Base-by-base conservation (phyloP, 2,888 invertebrate genomes). In the Timandra comae region DNA sequence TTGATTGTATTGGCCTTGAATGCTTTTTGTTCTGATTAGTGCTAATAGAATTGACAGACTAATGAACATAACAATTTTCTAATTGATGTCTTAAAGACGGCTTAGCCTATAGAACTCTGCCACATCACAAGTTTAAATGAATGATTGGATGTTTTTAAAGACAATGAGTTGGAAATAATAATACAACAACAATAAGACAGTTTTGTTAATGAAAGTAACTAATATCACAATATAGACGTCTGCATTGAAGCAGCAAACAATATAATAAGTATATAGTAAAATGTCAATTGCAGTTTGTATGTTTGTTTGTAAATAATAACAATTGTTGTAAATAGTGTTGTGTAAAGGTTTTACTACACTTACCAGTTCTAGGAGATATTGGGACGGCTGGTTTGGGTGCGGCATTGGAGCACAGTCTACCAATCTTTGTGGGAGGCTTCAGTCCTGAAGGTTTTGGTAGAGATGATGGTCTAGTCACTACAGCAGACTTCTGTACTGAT, bases 371-470 rank as follows among this genome's bases (percentile, higher is more conserved):
- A 10, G 89, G 88, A 37, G 89, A 85, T 27, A 88, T 80, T 19
- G 91, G 91, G 33, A 91, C 70, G n/a, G 90, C 88, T 41, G 91
- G 90, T 69, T 91, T 91, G 5, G 90, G 90, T 41, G 88, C 81
- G 39, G 87, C 79, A 34, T 88, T 86, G 49, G 88, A 87, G 56
- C 91, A 91, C 22, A 90, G 86, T 47, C 91, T 77, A 37, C 91
- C 91, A 59, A 92, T 91, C 74, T 90, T 91, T 26, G 88, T 86
- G 3, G 91, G 90, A 30, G 82, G 90, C 54, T 88, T 88, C 45
- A 91, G 67, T 35, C 90, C 90, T 9, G 91, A 89, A 38, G 89
- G 87, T 58, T 89, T 89, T 11, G 84, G 73, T 39, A 85, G 58
- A 21, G 76, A 71, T 39, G 80, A 63, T 13, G 82, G 84, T 48